Evolutionary conservation across 2,797 vertebrate genomes (phyloP), one percentile per base, ranked within the genome.

Genomic region (Natrix natrix): DNA sequence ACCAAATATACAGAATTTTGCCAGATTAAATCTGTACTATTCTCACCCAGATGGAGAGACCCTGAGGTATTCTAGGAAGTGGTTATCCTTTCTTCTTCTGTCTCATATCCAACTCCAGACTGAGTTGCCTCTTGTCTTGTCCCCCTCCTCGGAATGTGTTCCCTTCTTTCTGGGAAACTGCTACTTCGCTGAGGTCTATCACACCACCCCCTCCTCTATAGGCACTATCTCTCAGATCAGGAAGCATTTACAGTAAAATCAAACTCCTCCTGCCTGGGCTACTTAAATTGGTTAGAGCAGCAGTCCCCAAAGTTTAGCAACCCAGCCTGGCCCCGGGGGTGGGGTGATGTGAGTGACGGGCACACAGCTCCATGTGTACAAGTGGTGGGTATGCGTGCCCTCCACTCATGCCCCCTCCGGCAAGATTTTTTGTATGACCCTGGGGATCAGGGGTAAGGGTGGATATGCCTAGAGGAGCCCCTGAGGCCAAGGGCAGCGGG

Each of bases 381-480:
- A 69, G 66, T 0, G 0, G 28, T n/a, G 13, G 28, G 28, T 66
- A n/a, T 0, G 5, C 2, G 0, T 5, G 28, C 1, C 63, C 28
- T n/a, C 63, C 63, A 66, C 12, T 66, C 1, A 0, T n/a, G 63
- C 0, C 32, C 32, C 32, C 32, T 37, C 32, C 32, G 32, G 32
- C 32, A 37, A 37, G 32, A 37, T 37, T 37, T 37, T 37, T 37
- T 37, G 32, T 37, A 37, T 37, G 32, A 37, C 32, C 32, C 32
- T 37, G 32, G 32, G 32, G 32, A 37, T 37, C 32, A 37, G 32
- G 1, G 32, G 32, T 37, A 37, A 37, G 32, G 32, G 32, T 37
- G 32, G 32, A 37, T 37, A 37, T 37, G 32, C 32, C 32, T 37
- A 37, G 32, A 37, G 32, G 32, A 37, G 32, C 32, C 32, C 32